phyloP scores from a whole-genome alignment of 2,797 vertebrate genomes.

The Toxotes lorentzi region DNA sequence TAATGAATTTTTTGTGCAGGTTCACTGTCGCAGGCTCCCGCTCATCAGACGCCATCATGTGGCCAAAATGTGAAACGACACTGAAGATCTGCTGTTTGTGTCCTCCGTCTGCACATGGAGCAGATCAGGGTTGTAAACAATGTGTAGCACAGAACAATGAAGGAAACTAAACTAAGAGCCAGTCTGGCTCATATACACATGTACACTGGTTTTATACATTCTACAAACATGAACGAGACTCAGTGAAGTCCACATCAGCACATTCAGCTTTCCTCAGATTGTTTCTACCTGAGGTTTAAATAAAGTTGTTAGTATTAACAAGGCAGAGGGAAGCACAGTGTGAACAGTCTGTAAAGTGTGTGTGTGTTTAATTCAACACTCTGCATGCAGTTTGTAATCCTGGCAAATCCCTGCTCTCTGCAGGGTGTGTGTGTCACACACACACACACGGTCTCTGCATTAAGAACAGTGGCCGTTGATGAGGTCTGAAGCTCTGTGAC shows the following conservation, averaged over 20 bases:
- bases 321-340: not conserved
- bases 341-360: not conserved
- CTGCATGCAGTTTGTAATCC: slow-evolving; percentile 33
- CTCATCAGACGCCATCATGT: slow-evolving; percentile 2
- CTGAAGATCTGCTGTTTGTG: not conserved
- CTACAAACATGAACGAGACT: not conserved
- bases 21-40: not conserved
- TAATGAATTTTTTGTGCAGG: too few species aligned
- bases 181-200: too few species aligned
- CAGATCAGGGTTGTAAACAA: too few species aligned
- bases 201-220: too few species aligned
- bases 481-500: not conserved
- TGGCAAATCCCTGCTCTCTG: slow-evolving; percentile 17
- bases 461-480: not conserved
- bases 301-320: not conserved
- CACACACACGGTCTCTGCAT: not conserved
- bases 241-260: too few species aligned
- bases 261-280: not conserved
- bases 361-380: slow-evolving; percentile 23
- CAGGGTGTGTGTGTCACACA: not conserved
- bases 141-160: too few species aligned
- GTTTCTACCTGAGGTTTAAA: not conserved
- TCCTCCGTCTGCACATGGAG: too few species aligned
- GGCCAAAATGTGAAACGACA: not conserved
- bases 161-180: too few species aligned